Conservation (phyloP, 2,888 invertebrate genomes). For the Pyralis farinalis region DNA sequence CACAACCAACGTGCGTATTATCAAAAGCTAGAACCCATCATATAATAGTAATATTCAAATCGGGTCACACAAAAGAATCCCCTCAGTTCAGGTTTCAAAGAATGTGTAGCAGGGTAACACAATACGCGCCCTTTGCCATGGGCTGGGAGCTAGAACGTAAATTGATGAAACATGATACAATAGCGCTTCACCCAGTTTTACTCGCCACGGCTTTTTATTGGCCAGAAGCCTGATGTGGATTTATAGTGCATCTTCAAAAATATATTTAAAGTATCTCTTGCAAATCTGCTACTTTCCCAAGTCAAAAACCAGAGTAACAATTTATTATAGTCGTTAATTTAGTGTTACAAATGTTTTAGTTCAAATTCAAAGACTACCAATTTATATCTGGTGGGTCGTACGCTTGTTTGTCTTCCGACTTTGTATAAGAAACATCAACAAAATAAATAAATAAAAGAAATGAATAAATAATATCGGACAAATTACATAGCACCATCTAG, state of each 20-base stretch:
- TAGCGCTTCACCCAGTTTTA: slow-evolving; percentile 21
- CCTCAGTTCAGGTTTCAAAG: slow-evolving; percentile 64
- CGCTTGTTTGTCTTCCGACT: too few relatives aligned
- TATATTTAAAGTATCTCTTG: too few relatives aligned
- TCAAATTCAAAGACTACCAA: too few relatives aligned
- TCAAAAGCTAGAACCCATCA: slow-evolving; percentile 55
- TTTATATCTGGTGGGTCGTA: too few relatives aligned
- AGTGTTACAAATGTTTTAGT: too few relatives aligned
- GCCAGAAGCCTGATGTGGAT: neutral
- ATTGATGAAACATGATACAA: slow-evolving; percentile 35
- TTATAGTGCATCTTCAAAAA: neutral
- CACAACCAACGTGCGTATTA: slow-evolving; percentile 35
- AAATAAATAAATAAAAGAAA: too few relatives aligned
- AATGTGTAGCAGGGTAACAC: slow-evolving; percentile 67
- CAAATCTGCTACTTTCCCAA: too few relatives aligned
- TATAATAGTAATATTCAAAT: slow-evolving; percentile 75
- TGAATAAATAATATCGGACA: too few relatives aligned
- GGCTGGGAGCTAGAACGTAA: slow-evolving; percentile 34
- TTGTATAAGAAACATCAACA: too few relatives aligned
- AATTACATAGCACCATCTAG: too few relatives aligned
- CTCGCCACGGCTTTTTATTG: slow-evolving; percentile 11
- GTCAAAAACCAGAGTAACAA: too few relatives aligned
- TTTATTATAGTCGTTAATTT: too few relatives aligned
- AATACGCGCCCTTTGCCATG: slow-evolving; percentile 58
- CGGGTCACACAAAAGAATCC: slow-evolving; percentile 65